Evolutionary conservation across 2,113 vertebrate species (phyloP).

Genomic region (Neolamprologus modestus): DNA sequence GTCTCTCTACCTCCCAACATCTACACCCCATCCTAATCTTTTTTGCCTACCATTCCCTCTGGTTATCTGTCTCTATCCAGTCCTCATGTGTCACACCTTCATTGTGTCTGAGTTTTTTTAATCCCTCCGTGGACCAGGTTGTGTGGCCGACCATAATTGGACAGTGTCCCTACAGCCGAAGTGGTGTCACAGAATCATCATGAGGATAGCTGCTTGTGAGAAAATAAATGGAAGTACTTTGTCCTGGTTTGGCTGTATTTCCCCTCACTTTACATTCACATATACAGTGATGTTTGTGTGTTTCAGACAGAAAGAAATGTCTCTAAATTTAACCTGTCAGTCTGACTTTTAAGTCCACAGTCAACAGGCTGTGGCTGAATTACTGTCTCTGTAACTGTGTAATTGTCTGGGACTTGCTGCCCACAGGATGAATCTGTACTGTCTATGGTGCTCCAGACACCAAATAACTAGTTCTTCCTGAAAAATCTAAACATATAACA

Average conservation of each 20-base stretch:
- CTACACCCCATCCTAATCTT: not conserved
- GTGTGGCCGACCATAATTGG: not conserved
- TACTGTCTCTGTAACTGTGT: not conserved
- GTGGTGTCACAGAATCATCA: not conserved
- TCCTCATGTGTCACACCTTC: not conserved
- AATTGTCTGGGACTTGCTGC: not conserved
- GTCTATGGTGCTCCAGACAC: not conserved
- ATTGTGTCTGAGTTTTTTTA: not conserved
- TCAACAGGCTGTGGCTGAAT: not conserved
- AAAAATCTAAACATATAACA: not conserved
- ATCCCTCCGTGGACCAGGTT: not conserved
- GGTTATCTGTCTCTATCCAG: not conserved
- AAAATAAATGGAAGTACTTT: not conserved
- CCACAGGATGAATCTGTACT: not conserved
- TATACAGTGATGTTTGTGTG: not conserved
- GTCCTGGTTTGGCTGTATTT: constrained; percentile 5
- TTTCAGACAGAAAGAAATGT: not conserved
- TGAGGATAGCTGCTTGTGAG: not conserved
- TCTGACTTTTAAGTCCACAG: not conserved
- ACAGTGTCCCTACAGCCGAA: not conserved
- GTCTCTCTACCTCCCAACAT: not conserved
- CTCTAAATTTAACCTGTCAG: not conserved
- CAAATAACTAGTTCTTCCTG: not conserved
- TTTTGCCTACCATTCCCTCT: not conserved
- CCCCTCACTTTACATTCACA: not conserved